phyloP scores from a whole-genome alignment of 53 echinoderm and acorn worm genomes.

The Hippasteria phrygiana region DNA sequence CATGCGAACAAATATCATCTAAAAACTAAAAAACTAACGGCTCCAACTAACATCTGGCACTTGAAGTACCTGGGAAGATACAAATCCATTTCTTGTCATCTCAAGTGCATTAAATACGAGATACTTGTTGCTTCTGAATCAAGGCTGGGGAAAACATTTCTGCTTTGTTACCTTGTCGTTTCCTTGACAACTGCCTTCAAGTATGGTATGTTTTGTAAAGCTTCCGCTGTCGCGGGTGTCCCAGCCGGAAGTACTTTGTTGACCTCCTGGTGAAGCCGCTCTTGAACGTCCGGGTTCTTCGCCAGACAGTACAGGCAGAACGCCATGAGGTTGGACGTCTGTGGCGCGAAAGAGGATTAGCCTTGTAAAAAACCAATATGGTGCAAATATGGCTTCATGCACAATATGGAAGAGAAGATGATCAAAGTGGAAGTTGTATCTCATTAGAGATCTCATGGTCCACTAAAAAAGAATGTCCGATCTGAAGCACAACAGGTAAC shows the following conservation, averaged over 20 bases:
- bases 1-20: too few relatives aligned
- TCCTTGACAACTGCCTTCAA: slow-evolving; percentile 96
- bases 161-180: slow-evolving; percentile 77
- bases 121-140: too few relatives aligned
- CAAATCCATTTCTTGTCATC: too few relatives aligned
- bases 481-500: too few relatives aligned
- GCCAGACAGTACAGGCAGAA: slow-evolving; percentile 91
- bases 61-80: neutral
- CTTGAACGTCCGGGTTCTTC: slow-evolving; percentile 92
- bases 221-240: slow-evolving; percentile 72
- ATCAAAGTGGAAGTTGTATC: too few relatives aligned
- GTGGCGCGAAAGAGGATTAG: neutral
- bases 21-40: too few relatives aligned
- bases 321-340: slow-evolving; percentile 84
- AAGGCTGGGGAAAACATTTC: too few relatives aligned
- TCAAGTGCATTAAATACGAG: too few relatives aligned
- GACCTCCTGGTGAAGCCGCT: slow-evolving; percentile 84
- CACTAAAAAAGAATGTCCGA: too few relatives aligned
- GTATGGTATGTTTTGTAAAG: slow-evolving; percentile 87
- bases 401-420: too few relatives aligned
- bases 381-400: neutral
- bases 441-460: too few relatives aligned
- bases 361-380: neutral
- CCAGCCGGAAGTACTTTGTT: slow-evolving; percentile 66
- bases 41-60: too few relatives aligned